Evolutionary conservation across 1,140 invertebrate genomes (phyloP).

Genomic region (Scaptodrosophila lebanonensis): DNA sequence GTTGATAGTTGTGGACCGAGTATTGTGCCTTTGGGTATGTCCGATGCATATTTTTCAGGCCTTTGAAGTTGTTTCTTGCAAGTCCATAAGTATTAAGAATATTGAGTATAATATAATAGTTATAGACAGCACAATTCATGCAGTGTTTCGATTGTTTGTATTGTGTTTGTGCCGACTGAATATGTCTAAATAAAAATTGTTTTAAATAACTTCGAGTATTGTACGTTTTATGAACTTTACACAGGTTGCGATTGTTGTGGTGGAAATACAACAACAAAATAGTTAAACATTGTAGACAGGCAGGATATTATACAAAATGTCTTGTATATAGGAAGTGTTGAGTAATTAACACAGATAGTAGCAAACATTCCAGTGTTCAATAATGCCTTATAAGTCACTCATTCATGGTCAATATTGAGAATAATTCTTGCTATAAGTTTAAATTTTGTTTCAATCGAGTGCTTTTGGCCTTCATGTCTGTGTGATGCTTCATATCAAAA

Average conservation of each 20-base stretch:
- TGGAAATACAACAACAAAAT: conserved; percentile 53
- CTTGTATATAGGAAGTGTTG: conserved; percentile 9
- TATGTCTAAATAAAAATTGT: too few species aligned
- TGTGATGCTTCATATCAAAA: conserved; percentile 36
- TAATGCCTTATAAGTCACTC: conserved; percentile 35
- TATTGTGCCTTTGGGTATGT: too few species aligned
- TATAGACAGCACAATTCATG: conserved; percentile 50
- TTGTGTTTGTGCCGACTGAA: too few species aligned
- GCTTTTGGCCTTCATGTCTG: conserved; percentile 37
- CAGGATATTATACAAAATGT: conserved; percentile 22
- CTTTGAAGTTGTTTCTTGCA: too few species aligned
- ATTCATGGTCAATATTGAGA: not conserved
- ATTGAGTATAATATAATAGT: conserved; percentile 15
- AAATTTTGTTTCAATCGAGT: conserved; percentile 35
- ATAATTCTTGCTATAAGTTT: conserved; percentile 24
- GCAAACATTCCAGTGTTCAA: conserved; percentile 50
- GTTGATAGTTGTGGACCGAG: too few species aligned
- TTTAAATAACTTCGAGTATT: too few species aligned
- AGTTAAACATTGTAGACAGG: conserved; percentile 52
- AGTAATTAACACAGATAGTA: conserved; percentile 7
- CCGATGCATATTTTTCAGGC: too few species aligned
- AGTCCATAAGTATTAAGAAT: too few species aligned
- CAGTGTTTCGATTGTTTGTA: conserved; percentile 21
- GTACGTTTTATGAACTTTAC: conserved; percentile 28
- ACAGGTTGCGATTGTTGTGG: conserved; percentile 47